Evolutionary conservation across 1,140 invertebrate species (phyloP), one percentile per base, ranked within the genome.

Genomic region (Trialeurodes vaporariorum): DNA sequence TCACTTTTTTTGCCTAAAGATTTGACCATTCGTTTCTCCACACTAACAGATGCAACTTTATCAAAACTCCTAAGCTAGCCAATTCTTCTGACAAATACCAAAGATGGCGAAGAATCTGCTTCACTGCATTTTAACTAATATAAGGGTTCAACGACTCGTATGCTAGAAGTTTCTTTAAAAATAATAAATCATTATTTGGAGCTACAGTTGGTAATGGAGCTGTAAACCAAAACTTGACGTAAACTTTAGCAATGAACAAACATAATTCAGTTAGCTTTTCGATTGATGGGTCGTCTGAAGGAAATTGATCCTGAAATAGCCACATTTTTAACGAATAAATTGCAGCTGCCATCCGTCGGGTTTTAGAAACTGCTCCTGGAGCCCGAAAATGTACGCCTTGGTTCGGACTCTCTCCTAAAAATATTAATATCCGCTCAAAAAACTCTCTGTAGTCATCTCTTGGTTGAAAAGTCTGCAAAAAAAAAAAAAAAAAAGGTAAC

Each of bases 251-350:
- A 59, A 65, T 59, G 24, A 65, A 59, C 27, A 60, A 2, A 23
- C 25, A 60, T 2, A 49, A 60, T 59, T 59, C 13, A 59, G 26
- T 2, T 13, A 66, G 27, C 1, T n/a, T 22, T 21, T 0, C 60
- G 27, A 59, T 27, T 2, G 59, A n/a, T n/a, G 24, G 49, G 34
- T 49, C 25, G 13, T 17, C 27, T 13, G 27, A 2, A n/a, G 26
- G 59, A 24, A 59, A 61, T 66, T 61, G 12, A 0, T 66, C 17
- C 22, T 2, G 59, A 34, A 27, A 66, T 27, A 61, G 27, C 59
- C 59, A 66, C 60, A 66, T 66, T 61, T 34, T 61, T 5, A 61
- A 61, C 26, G 21, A 66, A 59, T 61, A 61, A 66, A 66, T 59
- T 22, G 60, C 2, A 1, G 26, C 60, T 27, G 12, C 26, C 21